Evolutionary conservation across 1,140 invertebrate species (phyloP).

Genomic region (Cydia splendana): DNA sequence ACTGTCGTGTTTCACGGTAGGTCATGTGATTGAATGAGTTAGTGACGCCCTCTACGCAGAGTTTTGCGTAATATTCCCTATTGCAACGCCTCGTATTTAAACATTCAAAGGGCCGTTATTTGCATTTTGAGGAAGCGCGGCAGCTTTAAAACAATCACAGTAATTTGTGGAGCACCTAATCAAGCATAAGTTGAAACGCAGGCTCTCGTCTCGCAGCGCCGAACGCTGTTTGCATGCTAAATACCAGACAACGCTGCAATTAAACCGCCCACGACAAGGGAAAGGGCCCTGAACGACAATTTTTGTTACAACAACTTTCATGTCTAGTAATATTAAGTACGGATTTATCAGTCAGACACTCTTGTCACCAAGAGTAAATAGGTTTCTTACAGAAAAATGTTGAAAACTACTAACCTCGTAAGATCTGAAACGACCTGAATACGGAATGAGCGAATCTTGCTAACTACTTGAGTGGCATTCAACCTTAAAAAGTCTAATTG

Average conservation of each 20-base stretch:
- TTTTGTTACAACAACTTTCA: neutral
- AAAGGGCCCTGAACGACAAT: neutral
- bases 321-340: neutral
- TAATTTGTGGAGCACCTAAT: slow-evolving; percentile 20
- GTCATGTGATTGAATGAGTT: too few species aligned
- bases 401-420: neutral
- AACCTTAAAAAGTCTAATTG: neutral
- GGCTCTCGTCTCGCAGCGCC: neutral
- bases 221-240: slow-evolving; percentile 22
- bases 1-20: too few species aligned
- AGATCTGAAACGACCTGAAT: neutral
- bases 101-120: neutral
- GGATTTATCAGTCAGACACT: neutral
- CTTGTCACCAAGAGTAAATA: neutral
- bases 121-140: neutral
- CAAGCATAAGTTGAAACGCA: slow-evolving; percentile 18
- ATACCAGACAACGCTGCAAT: slow-evolving; percentile 28
- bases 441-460: neutral
- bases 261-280: neutral
- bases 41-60: too few species aligned
- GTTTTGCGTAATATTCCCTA: too few species aligned
- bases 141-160: slow-evolving; percentile 17
- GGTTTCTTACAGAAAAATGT: neutral
- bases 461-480: neutral
- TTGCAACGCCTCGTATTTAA: too few species aligned